phyloP scores from a whole-genome alignment of 2,113 vertebrate species.

The Beaufortia kweichowensis region DNA sequence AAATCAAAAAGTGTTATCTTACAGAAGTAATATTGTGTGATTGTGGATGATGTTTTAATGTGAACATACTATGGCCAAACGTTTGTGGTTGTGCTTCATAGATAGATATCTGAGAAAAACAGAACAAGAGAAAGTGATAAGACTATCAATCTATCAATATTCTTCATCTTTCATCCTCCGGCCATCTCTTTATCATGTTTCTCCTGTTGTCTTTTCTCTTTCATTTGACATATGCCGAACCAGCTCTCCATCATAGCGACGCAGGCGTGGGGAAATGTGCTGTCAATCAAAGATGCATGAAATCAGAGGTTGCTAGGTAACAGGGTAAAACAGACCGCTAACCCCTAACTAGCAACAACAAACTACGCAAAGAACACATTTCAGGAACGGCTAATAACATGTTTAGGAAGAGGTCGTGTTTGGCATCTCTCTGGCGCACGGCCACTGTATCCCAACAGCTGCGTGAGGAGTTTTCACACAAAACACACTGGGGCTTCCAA shows the following conservation, averaged over 20 bases:
- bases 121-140: not conserved
- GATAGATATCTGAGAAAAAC: constrained; percentile 27
- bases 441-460: constrained; percentile 20
- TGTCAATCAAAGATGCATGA: constrained; percentile 26
- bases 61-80: constrained; percentile 19
- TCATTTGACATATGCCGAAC: constrained; percentile 20
- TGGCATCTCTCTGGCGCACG: not conserved
- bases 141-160: constrained; percentile 26
- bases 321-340: constrained; percentile 1
- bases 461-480: constrained; percentile 1
- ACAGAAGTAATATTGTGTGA: too few species aligned
- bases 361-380: constrained; percentile 25
- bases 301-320: constrained; percentile 34
- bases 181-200: not conserved
- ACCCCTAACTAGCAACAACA: constrained; percentile 36
- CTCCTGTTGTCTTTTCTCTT: constrained; percentile 2
- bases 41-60: not conserved
- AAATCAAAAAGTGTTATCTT: too few species aligned
- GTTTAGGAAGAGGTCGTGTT: not conserved
- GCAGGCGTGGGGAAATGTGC: constrained; percentile 1
- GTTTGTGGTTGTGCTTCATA: constrained; percentile 7
- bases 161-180: not conserved
- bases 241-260: not conserved
- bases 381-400: constrained; percentile 33
- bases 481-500: constrained; percentile 3